Evolutionary conservation across 2,113 vertebrate species (phyloP).

Genomic region (Vanacampus margaritifer): DNA sequence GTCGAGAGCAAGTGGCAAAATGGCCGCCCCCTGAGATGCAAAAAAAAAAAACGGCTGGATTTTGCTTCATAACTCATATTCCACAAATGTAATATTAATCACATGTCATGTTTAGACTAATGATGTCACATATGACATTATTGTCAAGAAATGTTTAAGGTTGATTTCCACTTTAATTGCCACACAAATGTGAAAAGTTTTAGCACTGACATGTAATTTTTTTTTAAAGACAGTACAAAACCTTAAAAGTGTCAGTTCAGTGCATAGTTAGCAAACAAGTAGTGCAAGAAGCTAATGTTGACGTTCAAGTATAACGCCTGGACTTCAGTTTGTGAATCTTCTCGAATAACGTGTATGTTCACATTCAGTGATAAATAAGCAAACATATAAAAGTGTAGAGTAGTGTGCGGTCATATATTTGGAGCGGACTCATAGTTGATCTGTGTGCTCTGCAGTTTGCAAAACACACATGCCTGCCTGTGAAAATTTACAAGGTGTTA

Average conservation of each 20-base stretch:
- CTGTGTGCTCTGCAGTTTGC: conserved; percentile 27
- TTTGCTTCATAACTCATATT: no score
- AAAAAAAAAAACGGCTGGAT: no score
- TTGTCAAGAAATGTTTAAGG: no score
- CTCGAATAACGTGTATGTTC: conserved; percentile 10
- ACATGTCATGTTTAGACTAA: no score
- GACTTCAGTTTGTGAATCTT: not conserved
- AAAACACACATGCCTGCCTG: conserved; percentile 22
- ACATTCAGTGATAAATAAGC: conserved; percentile 16
- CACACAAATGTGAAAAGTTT: no score
- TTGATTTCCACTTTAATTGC: no score
- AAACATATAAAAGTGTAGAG: conserved; percentile 3
- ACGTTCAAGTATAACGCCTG: not conserved
- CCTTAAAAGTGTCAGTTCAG: not conserved
- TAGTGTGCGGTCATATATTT: conserved; percentile 46
- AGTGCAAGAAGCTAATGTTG: not conserved
- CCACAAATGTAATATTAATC: no score
- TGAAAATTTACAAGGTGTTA: not conserved
- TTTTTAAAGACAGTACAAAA: not conserved
- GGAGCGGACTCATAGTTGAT: conserved; percentile 44
- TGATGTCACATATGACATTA: no score
- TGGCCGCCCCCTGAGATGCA: no score
- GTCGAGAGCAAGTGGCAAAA: no score
- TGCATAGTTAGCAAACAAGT: not conserved
- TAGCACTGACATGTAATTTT: no score